phyloP scores from a whole-genome alignment of 92 coral and sea anemone species.

The Meandrina meandrites region DNA sequence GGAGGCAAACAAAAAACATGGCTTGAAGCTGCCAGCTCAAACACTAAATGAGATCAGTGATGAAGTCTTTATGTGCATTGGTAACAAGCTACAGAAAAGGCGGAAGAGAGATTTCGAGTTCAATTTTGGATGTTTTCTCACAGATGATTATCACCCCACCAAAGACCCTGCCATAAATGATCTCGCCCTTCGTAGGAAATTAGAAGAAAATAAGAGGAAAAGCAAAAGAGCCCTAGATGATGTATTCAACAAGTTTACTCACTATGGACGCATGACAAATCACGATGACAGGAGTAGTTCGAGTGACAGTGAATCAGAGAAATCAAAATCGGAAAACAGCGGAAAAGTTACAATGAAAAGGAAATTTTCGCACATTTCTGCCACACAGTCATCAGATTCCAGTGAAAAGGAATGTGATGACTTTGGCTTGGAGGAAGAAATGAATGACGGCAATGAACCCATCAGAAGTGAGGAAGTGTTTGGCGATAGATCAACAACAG shows the following conservation, averaged over 20 bases:
- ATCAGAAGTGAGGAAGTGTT: not conserved
- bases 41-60: slow-evolving; percentile 68
- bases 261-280: slow-evolving; percentile 67
- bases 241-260: slow-evolving; percentile 79
- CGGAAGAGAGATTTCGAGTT: slow-evolving; percentile 80
- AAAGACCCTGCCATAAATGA: slow-evolving; percentile 83
- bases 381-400: slow-evolving; percentile 24
- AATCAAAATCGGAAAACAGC: not conserved
- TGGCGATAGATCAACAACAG: not conserved
- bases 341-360: not conserved
- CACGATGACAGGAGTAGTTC: not conserved
- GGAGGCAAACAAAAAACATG: slow-evolving; percentile 66
- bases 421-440: not conserved
- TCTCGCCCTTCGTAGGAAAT: slow-evolving; percentile 49
- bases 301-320: slow-evolving; percentile 31
- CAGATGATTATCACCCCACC: slow-evolving; percentile 65
- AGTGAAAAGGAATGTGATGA: slow-evolving; percentile 33
- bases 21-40: slow-evolving; percentile 69
- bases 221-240: slow-evolving; percentile 70
- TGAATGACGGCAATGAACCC: not conserved
- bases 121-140: slow-evolving; percentile 89
- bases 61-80: slow-evolving; percentile 84
- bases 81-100: slow-evolving; percentile 86
- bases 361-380: slow-evolving; percentile 25
- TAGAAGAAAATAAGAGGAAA: slow-evolving; percentile 70